phyloP scores from a whole-genome alignment of 2,888 invertebrate genomes.

The Coronaproctus castanopsis region DNA sequence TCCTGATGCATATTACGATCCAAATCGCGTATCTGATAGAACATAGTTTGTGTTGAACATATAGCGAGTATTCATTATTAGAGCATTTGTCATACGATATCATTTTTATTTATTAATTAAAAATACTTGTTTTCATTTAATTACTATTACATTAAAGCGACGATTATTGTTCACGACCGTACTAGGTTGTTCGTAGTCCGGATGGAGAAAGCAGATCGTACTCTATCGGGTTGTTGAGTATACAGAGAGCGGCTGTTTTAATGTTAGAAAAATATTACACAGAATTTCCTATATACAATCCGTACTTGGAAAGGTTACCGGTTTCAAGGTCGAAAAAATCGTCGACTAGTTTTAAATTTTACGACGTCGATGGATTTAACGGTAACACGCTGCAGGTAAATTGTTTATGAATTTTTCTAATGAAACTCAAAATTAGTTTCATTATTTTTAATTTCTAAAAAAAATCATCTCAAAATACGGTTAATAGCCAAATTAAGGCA shows the following conservation, averaged over 20 bases:
- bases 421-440: background rate
- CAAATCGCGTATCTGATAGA: too few species aligned
- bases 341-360: constrained; percentile 80
- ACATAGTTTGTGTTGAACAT: too few species aligned
- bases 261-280: constrained; percentile 80
- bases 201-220: constrained; percentile 82
- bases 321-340: constrained; percentile 56
- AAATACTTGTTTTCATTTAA: too few species aligned
- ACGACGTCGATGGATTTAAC: constrained; percentile 76
- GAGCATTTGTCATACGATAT: too few species aligned
- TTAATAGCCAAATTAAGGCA: too few species aligned
- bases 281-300: constrained; percentile 91
- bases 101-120: too few species aligned
- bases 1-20: too few species aligned
- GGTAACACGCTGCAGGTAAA: constrained; percentile 22
- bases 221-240: constrained; percentile 72
- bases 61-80: too few species aligned
- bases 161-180: too few species aligned
- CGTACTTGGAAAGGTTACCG: constrained; percentile 77
- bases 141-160: too few species aligned
- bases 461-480: too few species aligned
- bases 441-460: constrained; percentile 6
- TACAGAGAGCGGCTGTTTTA: constrained; percentile 89
- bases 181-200: constrained; percentile 72
- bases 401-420: background rate